Percentiles rank a stretch among this genome's conserved stretches.
These are phyloP conservation scores for Catharus minimus DNA, from an alignment of 2,113 vertebrate genomes.

Conservation along the genomic window DNA sequence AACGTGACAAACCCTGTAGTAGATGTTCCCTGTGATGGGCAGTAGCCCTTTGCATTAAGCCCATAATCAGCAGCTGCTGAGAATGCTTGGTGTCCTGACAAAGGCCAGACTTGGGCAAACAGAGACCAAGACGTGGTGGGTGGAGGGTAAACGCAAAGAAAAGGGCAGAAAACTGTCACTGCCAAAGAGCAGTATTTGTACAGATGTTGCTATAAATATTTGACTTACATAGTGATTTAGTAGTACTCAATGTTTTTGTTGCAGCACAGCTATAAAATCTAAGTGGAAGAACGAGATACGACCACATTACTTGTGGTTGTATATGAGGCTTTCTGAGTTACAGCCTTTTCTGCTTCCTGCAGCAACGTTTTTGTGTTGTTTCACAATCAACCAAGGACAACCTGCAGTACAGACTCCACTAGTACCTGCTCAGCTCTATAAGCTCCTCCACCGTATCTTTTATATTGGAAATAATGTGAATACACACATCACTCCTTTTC, in stretches of 20 bases:
- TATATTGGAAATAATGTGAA: not conserved
- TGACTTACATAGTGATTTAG: not conserved
- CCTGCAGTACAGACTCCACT: not conserved
- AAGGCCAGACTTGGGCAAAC: not conserved
- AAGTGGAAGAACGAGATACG: not conserved
- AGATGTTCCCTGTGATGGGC: not conserved
- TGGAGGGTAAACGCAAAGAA: not conserved
- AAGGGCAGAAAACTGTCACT: not conserved
- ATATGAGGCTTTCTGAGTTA: not conserved
- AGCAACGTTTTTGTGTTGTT: not conserved
- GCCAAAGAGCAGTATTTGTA: not conserved
- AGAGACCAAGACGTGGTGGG: not conserved
- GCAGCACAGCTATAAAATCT: not conserved
- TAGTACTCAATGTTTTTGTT: not conserved
- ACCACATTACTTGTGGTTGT: not conserved
- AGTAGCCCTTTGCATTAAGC: not conserved
- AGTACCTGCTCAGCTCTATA: not conserved
- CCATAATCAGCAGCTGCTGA: not conserved
- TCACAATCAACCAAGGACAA: not conserved
- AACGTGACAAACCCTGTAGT: accelerated
- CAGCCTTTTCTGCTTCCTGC: not conserved
- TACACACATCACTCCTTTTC: not conserved
- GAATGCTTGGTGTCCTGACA: not conserved
- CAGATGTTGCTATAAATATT: not conserved
- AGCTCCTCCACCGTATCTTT: not conserved